Conservation (phyloP, 2,797 vertebrate species). For the Sebastiscus albofasciatus region DNA sequence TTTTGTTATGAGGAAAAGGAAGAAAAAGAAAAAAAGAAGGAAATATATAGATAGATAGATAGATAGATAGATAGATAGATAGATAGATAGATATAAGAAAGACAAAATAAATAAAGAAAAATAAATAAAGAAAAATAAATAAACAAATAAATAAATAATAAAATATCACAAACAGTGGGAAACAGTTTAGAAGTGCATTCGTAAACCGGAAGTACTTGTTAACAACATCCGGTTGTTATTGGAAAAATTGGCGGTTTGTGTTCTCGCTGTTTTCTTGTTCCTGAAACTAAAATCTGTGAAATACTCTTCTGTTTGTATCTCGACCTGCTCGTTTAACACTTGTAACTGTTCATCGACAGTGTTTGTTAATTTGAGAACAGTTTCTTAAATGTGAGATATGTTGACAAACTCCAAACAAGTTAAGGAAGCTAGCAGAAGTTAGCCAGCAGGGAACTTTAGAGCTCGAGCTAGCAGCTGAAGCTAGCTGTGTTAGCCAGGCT, state of each 20-base stretch:
- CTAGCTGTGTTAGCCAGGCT: not conserved
- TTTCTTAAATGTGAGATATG: not conserved
- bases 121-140: too few relatives aligned
- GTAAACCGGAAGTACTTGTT: conserved; percentile 36
- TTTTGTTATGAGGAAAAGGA: too few relatives aligned
- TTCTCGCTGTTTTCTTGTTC: not conserved
- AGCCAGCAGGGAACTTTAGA: conserved; percentile 1
- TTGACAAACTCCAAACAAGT: not conserved
- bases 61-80: too few relatives aligned
- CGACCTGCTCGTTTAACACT: rapidly evolving
- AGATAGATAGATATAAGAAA: too few relatives aligned
- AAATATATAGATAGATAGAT: too few relatives aligned
- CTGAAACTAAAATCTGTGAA: not conserved
- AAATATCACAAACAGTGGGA: too few relatives aligned
- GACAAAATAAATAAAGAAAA: too few relatives aligned
- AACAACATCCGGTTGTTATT: conserved; percentile 59
- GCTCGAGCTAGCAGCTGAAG: conserved; percentile 18
- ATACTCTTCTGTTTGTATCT: not conserved
- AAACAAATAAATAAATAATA: too few relatives aligned
- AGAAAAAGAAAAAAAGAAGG: too few relatives aligned
- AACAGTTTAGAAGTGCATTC: not conserved
- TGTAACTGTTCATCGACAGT: rapidly evolving
- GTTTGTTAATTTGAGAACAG: rapidly evolving
- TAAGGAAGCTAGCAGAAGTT: conserved; percentile 1
- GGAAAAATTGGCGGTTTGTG: conserved; percentile 68